Percentiles rank a stretch among this genome's conserved stretches.
These are phyloP conservation scores for Rallus limicola DNA, from an alignment of 2,113 vertebrate species.

Conservation along the genomic window DNA sequence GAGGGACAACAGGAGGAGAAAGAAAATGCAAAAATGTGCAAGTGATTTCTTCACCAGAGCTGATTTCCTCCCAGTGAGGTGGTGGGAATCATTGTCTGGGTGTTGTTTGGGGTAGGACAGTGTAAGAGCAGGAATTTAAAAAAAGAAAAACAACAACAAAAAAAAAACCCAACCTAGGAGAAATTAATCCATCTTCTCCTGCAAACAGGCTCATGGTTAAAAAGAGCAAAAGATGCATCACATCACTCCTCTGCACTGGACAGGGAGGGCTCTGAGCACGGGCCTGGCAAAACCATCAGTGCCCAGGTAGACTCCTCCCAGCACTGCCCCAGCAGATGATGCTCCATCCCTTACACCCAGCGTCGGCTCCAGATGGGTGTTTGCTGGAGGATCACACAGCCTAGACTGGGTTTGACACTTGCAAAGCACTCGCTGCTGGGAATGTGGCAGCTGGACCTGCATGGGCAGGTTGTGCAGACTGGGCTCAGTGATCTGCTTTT, in stretches of 20 bases:
- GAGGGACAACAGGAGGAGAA: too few species aligned
- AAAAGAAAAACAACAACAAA: too few species aligned
- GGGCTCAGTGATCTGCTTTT: background rate
- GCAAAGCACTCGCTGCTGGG: background rate
- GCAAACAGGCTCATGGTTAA: background rate
- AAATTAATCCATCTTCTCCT: background rate
- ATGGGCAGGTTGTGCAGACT: background rate
- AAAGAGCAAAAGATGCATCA: background rate
- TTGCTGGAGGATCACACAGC: too few species aligned
- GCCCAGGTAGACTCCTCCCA: background rate
- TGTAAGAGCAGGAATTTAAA: background rate
- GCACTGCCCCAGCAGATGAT: too few species aligned
- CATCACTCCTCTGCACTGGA: background rate
- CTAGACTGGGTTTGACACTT: too few species aligned
- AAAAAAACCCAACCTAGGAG: background rate
- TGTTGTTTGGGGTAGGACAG: background rate
- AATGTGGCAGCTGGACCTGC: background rate
- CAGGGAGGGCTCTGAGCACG: background rate
- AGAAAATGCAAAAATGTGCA: background rate
- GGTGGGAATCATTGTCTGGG: background rate
- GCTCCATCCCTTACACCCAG: too few species aligned
- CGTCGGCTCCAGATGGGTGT: too few species aligned
- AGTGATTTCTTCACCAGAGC: background rate
- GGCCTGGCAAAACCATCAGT: background rate
- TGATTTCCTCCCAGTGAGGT: background rate